These are phyloP conservation scores for Lithobates sylvaticus DNA, from an alignment of 2,797 vertebrate species.

Conservation along the genomic window DNA sequence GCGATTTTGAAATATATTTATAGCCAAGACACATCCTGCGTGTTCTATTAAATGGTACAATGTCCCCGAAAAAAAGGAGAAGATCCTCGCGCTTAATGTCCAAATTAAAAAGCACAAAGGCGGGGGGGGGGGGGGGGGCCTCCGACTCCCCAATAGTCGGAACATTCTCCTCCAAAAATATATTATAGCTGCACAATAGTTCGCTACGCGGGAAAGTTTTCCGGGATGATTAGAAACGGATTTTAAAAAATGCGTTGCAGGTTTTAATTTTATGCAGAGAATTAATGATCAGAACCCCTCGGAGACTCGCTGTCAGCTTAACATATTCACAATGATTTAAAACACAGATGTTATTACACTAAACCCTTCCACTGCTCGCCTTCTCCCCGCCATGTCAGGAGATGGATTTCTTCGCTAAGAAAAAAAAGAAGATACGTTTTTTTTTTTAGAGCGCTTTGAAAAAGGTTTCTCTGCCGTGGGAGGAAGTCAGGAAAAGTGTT, in stretches of 20 bases:
- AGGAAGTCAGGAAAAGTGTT: not conserved
- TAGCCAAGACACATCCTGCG: constrained; percentile 6
- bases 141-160: constrained; percentile 77
- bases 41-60: constrained; percentile 2
- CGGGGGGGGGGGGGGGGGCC: constrained; percentile 74
- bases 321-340: constrained; percentile 78
- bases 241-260: constrained; percentile 79
- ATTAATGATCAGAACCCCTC: constrained; percentile 79
- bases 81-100: constrained; percentile 40
- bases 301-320: constrained; percentile 80
- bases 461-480: not conserved
- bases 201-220: constrained; percentile 78
- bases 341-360: constrained; percentile 78
- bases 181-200: constrained; percentile 79
- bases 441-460: not conserved
- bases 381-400: constrained; percentile 67
- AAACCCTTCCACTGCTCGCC: constrained; percentile 74
- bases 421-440: not conserved
- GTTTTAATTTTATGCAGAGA: constrained; percentile 84
- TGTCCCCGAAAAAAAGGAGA: constrained; percentile 12
- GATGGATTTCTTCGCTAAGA: constrained; percentile 69
- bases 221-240: constrained; percentile 80
- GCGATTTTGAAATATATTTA: constrained; percentile 18
- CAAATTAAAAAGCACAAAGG: constrained; percentile 65
- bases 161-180: constrained; percentile 74